These are phyloP conservation scores for Synanthedon myopaeformis DNA, from an alignment of 2,888 invertebrate species.

Conservation along the genomic window DNA sequence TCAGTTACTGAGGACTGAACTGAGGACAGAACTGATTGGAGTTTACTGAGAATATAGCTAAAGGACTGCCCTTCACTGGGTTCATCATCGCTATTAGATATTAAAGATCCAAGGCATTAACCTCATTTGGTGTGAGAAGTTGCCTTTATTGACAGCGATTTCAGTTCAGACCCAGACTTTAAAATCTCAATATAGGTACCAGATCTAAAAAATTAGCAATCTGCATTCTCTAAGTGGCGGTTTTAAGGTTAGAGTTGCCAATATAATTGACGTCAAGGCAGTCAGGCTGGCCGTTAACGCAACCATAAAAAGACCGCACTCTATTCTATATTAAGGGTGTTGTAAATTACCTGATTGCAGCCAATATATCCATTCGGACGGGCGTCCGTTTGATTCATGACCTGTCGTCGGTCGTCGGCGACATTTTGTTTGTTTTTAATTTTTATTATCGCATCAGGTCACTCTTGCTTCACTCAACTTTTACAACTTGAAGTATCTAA, in stretches of 20 bases:
- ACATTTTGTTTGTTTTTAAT: constrained; percentile 11
- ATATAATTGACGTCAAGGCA: constrained; percentile 38
- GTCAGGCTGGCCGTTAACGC: constrained; percentile 25
- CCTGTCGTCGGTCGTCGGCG: constrained; percentile 1
- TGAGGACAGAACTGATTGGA: no score
- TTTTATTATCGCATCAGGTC: constrained; percentile 8
- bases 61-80: no score
- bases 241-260: constrained; percentile 29
- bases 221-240: constrained; percentile 19
- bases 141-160: no score
- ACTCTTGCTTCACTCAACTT: background rate
- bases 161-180: no score
- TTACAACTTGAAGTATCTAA: no score
- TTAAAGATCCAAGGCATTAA: no score
- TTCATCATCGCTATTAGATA: no score
- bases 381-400: constrained; percentile 23
- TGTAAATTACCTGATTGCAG: constrained; percentile 42
- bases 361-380: constrained; percentile 32
- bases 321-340: constrained; percentile 19
- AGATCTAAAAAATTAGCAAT: no score
- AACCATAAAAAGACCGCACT: constrained; percentile 23
- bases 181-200: no score
- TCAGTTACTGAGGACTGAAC: no score
- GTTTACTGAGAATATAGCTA: no score
- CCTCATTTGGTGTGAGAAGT: no score